Percentiles rank a stretch among this genome's conserved stretches.
Evolutionary conservation across 2,888 invertebrate genomes (phyloP).

Genomic region (Actias luna): DNA sequence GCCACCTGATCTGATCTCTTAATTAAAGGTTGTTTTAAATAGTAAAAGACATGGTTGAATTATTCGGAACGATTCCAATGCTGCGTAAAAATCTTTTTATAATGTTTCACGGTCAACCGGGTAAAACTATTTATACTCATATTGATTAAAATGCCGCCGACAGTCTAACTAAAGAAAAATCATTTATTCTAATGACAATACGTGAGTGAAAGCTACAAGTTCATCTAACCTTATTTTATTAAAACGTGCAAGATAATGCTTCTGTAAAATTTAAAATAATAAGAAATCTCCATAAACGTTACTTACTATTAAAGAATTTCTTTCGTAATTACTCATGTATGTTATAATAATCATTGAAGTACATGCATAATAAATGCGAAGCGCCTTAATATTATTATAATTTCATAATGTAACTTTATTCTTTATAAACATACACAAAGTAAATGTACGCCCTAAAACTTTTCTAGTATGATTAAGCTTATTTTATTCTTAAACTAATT

Average conservation of each 20-base stretch:
- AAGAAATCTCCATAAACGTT: conserved; percentile 18
- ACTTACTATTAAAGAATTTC: not conserved
- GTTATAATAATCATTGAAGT: not conserved
- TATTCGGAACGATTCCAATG: conserved; percentile 7
- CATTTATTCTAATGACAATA: conserved; percentile 60
- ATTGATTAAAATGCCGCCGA: conserved; percentile 11
- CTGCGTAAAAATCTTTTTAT: conserved; percentile 11
- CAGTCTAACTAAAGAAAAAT: conserved; percentile 45
- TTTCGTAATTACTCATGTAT: not conserved
- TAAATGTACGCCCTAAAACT: too few relatives aligned
- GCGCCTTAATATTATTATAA: too few relatives aligned
- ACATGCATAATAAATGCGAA: too few relatives aligned
- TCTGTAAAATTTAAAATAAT: conserved; percentile 38
- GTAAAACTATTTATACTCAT: conserved; percentile 10
- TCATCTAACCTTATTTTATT: conserved; percentile 34
- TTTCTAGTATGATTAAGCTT: too few relatives aligned
- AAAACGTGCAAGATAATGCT: conserved; percentile 52
- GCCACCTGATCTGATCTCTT: not conserved
- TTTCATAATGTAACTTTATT: too few relatives aligned
- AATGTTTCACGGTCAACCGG: conserved; percentile 9
- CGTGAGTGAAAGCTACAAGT: conserved; percentile 69
- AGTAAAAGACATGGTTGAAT: conserved; percentile 2
- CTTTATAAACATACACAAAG: too few relatives aligned
- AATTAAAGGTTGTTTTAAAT: conserved; percentile 4
- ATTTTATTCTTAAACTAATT: too few relatives aligned